Conservation (phyloP, 2,797 vertebrate genomes). For the Cebuella pygmaea region DNA sequence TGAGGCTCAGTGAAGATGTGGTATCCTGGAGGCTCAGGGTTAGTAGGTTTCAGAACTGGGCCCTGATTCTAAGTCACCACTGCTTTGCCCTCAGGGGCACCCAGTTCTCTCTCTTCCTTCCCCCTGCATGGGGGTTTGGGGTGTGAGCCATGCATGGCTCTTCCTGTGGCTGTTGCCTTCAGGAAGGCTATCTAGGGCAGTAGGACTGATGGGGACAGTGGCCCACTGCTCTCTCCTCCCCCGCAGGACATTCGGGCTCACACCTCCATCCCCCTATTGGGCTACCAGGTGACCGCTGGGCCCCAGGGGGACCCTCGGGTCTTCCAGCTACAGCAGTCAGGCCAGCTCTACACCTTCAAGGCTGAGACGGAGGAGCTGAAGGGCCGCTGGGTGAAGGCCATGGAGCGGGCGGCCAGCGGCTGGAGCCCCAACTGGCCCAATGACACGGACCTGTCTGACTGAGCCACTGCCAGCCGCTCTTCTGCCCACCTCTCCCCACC, state of each 20-base stretch:
- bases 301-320: constrained; percentile 68
- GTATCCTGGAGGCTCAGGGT: background rate
- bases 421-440: background rate
- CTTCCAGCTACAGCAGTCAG: constrained; percentile 86
- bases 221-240: background rate
- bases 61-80: too few relatives aligned
- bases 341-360: constrained; percentile 82
- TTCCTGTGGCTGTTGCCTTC: background rate
- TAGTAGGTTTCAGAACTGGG: background rate
- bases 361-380: constrained; percentile 84
- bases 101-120: background rate
- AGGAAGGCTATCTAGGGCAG: background rate
- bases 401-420: constrained; percentile 72
- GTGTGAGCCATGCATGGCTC: fast-evolving
- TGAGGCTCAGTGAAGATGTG: background rate
- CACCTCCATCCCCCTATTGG: constrained; percentile 86
- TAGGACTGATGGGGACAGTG: background rate
- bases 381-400: constrained; percentile 81
- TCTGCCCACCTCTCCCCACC: background rate
- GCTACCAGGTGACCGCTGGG: constrained; percentile 81
- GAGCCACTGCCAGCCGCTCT: background rate
- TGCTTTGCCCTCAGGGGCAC: background rate
- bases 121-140: fast-evolving
- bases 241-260: constrained; percentile 85
- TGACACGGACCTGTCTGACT: background rate